Base-by-base conservation (phyloP, 2,797 vertebrate species). In the Halcyon chelicuti region DNA sequence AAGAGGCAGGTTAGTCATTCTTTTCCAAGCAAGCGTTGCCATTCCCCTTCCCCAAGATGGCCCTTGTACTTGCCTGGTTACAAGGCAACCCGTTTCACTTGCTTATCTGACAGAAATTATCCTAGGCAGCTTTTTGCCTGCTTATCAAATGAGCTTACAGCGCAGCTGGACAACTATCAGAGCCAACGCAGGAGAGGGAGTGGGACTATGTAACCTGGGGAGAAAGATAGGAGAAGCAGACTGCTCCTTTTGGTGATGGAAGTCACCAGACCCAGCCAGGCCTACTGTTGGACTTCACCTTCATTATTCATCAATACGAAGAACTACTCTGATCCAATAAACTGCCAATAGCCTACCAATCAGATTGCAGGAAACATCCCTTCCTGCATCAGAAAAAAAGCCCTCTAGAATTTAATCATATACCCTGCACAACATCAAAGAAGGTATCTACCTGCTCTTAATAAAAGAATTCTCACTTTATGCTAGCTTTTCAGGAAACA, bases 201-300 rank as follows among this genome's bases (percentile, higher is more conserved):
- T 15, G 14, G 12, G 17, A 28, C 68, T 11, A 2, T 1, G 6
- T 7, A 20, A 84, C 7, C 16, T 3, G 1, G 21, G 54, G 16
- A 72, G 37, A 25, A 31, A 7, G 12, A 21, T 9, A 46, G 1
- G 5, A 52, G 15, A 62, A 71, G 31, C 0, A 65, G 40, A 44
- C 28, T 33, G 57, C 11, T 35, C 16, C 28, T 60, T 63, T 28
- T 42, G 42, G 33, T 65, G 66, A 46, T 0, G 0, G 3, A 52
- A 61, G 40, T 46, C 33, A 31, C 28, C 7, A 44, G 5, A 42
- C 20, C 17, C 26, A 31, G 57, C 28, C 37, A 60, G 20, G 22
- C 51, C 39, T 29, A 14, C 14, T 14, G 15, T 0, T 37, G 44
- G 60, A 52, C 52, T 65, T 58, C n/a, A 47, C 35, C 23, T 76